Conservation (phyloP, 2,797 vertebrate genomes). For the Acanthurus lineatus region DNA sequence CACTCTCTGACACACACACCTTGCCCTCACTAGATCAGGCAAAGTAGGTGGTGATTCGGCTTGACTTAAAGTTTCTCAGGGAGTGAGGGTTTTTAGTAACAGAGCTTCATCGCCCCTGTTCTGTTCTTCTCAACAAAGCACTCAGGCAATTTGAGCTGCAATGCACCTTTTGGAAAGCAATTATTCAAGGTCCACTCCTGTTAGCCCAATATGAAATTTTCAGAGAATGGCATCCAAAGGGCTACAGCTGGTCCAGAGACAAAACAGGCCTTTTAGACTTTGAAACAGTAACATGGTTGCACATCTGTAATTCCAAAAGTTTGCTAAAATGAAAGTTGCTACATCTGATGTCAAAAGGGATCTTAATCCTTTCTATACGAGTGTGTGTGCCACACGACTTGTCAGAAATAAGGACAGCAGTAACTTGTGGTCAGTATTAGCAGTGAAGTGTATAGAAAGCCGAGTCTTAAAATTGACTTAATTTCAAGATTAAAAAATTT, state of each 20-base stretch:
- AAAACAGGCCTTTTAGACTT: background rate
- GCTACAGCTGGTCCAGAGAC: slow-evolving; percentile 4
- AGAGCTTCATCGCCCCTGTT: slow-evolving; percentile 61
- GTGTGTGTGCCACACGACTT: background rate
- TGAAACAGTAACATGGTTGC: background rate
- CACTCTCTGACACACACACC: slow-evolving; percentile 1
- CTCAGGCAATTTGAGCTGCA: slow-evolving; percentile 62
- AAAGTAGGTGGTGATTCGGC: slow-evolving; percentile 44
- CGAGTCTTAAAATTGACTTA: too few species aligned
- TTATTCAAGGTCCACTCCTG: slow-evolving; percentile 50
- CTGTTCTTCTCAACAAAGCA: slow-evolving; percentile 59
- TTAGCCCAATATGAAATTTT: slow-evolving; percentile 41
- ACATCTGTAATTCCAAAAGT: background rate
- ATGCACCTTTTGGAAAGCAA: slow-evolving; percentile 67
- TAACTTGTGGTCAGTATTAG: background rate
- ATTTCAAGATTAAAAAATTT: too few species aligned
- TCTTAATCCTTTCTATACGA: background rate
- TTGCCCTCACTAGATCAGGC: slow-evolving; percentile 27
- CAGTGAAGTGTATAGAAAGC: background rate
- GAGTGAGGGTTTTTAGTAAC: slow-evolving; percentile 54
- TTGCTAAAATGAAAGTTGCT: background rate
- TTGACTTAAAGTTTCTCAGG: slow-evolving; percentile 43
- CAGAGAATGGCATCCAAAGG: slow-evolving; percentile 29
- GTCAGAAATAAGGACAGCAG: background rate
- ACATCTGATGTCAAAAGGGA: background rate